Conservation (phyloP, 1,140 invertebrate genomes). For the Diachasmimorpha longicaudata region DNA sequence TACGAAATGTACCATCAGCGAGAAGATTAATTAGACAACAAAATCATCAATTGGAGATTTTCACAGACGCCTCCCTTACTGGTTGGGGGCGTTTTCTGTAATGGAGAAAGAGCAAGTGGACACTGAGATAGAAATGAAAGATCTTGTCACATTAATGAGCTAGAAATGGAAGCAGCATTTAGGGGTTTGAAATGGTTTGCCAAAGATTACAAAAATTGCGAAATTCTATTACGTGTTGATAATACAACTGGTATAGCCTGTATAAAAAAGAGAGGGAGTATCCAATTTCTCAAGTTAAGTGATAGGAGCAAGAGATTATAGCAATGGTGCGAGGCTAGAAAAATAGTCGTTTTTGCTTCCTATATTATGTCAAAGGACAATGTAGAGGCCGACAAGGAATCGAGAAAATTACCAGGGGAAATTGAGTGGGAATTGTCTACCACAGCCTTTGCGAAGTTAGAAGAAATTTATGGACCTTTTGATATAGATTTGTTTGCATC, state of each 20-base stretch:
- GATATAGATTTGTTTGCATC: conserved; percentile 10
- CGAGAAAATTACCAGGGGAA: not conserved
- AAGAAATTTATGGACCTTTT: not conserved
- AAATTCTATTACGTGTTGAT: not conserved
- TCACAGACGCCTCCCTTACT: conserved; percentile 6
- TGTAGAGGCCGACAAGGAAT: not conserved
- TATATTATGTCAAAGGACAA: not conserved
- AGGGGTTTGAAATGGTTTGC: conserved; percentile 7
- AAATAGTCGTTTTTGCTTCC: not conserved
- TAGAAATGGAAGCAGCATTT: not conserved
- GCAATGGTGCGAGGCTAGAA: not conserved
- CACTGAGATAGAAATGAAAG: not conserved
- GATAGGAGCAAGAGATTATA: not conserved
- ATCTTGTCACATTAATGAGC: not conserved
- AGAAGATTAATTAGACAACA: not conserved
- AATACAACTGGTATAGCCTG: conserved; percentile 14
- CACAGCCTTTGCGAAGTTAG: not conserved
- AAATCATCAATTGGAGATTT: not conserved
- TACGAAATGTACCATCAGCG: not conserved
- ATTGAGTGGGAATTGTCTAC: conserved; percentile 6
- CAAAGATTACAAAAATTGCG: not conserved
- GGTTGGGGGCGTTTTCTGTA: conserved; percentile 16
- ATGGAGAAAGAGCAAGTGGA: not conserved
- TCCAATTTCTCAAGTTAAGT: not conserved
- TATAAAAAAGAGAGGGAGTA: conserved; percentile 4